These are phyloP conservation scores for Porites rus DNA, from an alignment of 92 coral and sea anemone species.

Conservation along the genomic window DNA sequence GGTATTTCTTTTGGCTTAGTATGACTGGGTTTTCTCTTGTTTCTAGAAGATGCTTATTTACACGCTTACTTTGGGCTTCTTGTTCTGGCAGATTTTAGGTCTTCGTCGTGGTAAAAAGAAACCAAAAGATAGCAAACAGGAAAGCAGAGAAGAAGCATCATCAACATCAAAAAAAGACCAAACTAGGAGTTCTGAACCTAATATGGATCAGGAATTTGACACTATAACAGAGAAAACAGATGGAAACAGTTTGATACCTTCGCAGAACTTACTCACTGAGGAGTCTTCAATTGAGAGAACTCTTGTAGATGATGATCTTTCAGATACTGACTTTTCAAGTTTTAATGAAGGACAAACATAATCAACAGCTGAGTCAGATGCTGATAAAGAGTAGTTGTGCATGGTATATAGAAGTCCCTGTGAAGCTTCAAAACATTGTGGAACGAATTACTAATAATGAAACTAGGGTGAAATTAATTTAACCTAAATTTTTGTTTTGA, in stretches of 20 bases:
- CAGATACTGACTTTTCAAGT: conserved; percentile 38
- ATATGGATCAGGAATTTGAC: conserved; percentile 28
- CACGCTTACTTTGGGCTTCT: not conserved
- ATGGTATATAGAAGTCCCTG: no score
- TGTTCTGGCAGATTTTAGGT: conserved; percentile 78
- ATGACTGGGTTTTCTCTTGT: not conserved
- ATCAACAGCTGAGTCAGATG: not conserved
- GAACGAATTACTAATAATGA: no score
- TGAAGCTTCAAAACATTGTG: no score
- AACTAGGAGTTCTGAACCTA: conserved; percentile 1
- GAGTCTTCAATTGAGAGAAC: conserved; percentile 42
- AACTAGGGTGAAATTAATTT: no score
- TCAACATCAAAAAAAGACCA: conserved; percentile 28
- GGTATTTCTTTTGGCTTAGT: no score
- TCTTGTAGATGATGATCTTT: conserved; percentile 46
- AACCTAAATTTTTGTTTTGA: no score
- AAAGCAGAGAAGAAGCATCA: not conserved
- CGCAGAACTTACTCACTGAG: conserved; percentile 55
- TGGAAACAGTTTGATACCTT: conserved; percentile 32
- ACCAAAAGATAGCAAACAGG: not conserved
- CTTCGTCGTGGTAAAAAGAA: conserved; percentile 73
- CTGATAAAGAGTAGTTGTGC: no score
- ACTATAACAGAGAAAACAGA: conserved; percentile 18
- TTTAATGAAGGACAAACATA: conserved; percentile 42
- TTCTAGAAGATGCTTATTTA: not conserved